Percentiles rank a stretch among this genome's conserved stretches.
Conservation (phyloP, 2,797 vertebrate species). For the Typhlichthys eigenmanni region DNA sequence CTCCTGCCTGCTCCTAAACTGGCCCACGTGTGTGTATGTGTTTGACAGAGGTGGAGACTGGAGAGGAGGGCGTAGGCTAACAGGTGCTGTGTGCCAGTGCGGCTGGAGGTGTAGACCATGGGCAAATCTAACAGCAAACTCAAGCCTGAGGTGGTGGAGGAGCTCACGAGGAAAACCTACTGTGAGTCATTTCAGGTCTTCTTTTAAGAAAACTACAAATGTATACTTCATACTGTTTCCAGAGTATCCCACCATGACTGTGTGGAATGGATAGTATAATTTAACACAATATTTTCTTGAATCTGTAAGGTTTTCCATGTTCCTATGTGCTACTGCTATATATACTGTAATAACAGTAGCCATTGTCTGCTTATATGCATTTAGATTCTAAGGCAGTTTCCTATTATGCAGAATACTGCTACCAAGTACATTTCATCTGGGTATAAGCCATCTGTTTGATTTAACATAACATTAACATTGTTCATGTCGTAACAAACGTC, state of each 20-base stretch:
- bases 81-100: constrained; percentile 64
- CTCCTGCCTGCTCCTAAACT: constrained; percentile 41
- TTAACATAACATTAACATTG: constrained; percentile 46
- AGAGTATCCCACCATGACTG: neutral
- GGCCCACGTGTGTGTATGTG: constrained; percentile 56
- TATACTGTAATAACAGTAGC: constrained; percentile 28
- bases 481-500: constrained; percentile 36
- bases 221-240: neutral
- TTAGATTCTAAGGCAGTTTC: constrained; percentile 21
- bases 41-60: constrained; percentile 61
- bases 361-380: constrained; percentile 10
- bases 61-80: constrained; percentile 55
- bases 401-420: constrained; percentile 33
- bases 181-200: constrained; percentile 82
- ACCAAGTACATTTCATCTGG: constrained; percentile 32
- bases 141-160: constrained; percentile 96
- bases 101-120: constrained; percentile 80
- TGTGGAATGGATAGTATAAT: constrained; percentile 1
- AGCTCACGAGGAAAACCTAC: constrained; percentile 95
- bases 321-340: constrained; percentile 15
- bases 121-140: constrained; percentile 98
- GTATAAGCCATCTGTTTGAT: constrained; percentile 23
- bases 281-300: constrained; percentile 5
- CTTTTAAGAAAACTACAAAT: neutral
- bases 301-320: constrained; percentile 20